Evolutionary conservation across 2,797 vertebrate genomes (phyloP).

Genomic region (Bryconaethiops microstoma): DNA sequence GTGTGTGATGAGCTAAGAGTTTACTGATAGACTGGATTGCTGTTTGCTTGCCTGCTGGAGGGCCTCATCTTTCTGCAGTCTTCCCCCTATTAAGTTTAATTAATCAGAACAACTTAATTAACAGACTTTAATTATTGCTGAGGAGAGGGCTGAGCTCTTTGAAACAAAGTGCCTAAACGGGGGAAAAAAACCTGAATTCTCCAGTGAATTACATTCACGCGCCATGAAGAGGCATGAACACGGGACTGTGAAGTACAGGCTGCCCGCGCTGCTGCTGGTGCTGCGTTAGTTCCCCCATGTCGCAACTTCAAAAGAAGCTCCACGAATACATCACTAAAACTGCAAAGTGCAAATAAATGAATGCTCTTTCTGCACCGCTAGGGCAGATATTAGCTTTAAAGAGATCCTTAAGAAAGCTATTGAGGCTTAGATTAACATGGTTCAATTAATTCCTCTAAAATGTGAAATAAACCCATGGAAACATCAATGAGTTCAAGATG

Average conservation of each 20-base stretch:
- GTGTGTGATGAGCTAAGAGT: slow-evolving; percentile 49
- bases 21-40: slow-evolving; percentile 46
- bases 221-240: slow-evolving; percentile 1
- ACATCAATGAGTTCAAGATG: slow-evolving; percentile 35
- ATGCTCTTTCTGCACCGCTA: not conserved
- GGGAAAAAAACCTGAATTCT: slow-evolving; percentile 16
- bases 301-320: not conserved
- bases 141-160: slow-evolving; percentile 41
- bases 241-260: not conserved
- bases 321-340: not conserved
- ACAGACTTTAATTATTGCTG: slow-evolving; percentile 59
- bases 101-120: slow-evolving; percentile 60
- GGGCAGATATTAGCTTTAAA: slow-evolving; percentile 11
- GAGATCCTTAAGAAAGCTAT: slow-evolving; percentile 7
- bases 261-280: not conserved
- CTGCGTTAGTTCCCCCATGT: not conserved
- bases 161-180: slow-evolving; percentile 40
- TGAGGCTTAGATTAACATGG: slow-evolving; percentile 14
- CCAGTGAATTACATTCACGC: not conserved
- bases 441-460: slow-evolving; percentile 31
- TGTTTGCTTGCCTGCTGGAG: slow-evolving; percentile 51
- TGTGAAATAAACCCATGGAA: slow-evolving; percentile 33
- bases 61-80: slow-evolving; percentile 41
- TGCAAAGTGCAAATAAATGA: not conserved
- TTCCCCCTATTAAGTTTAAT: slow-evolving; percentile 58